phyloP scores from a whole-genome alignment of 2,113 vertebrate genomes.

The Penelope pileata region DNA sequence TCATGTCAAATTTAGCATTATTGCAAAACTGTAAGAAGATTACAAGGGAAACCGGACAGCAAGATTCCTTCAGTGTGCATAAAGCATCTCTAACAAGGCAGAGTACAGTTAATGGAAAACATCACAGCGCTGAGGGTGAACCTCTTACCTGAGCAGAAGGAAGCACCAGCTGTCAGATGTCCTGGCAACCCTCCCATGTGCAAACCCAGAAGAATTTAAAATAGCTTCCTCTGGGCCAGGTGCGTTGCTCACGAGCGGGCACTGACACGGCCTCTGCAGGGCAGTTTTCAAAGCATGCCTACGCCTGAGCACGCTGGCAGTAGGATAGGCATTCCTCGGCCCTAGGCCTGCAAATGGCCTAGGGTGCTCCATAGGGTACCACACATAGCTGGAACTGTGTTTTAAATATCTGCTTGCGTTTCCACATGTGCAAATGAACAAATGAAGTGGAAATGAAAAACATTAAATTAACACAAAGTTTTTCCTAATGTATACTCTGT shows the following conservation, averaged over 20 bases:
- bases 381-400: background rate
- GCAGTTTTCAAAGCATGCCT: background rate
- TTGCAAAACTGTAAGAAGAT: background rate
- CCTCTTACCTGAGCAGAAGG: background rate
- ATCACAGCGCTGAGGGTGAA: background rate
- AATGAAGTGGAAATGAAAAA: background rate
- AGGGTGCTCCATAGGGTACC: background rate
- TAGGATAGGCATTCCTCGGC: background rate
- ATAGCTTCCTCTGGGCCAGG: background rate
- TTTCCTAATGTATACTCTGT: background rate
- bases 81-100: background rate
- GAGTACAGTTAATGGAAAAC: background rate
- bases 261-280: background rate
- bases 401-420: background rate
- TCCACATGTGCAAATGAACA: background rate
- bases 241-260: background rate
- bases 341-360: background rate
- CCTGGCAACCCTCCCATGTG: background rate
- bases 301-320: accelerated
- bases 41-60: background rate
- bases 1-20: background rate
- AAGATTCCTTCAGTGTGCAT: background rate
- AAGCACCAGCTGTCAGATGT: background rate
- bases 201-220: background rate
- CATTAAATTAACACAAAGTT: background rate